Conservation (phyloP, 2,113 vertebrate genomes). For the Gopherus flavomarginatus region DNA sequence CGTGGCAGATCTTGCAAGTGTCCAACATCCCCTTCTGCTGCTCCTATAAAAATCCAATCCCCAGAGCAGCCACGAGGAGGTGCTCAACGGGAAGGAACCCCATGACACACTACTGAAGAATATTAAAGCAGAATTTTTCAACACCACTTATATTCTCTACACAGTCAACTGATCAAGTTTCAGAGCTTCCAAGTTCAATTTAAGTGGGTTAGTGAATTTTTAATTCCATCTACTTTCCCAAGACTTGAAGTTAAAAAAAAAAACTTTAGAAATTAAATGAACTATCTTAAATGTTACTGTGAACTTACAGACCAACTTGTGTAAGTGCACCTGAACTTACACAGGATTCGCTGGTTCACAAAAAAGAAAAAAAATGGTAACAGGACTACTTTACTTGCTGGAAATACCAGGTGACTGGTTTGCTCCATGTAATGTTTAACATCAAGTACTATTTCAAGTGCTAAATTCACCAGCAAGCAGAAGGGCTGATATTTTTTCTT, state of each 20-base stretch:
- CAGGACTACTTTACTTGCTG: too few species aligned
- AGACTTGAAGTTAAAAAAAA: background rate
- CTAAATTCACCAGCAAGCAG: background rate
- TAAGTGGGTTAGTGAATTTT: background rate
- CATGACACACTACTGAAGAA: background rate
- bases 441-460: background rate
- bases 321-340: background rate
- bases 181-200: background rate
- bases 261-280: background rate
- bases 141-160: background rate
- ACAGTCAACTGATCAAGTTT: background rate
- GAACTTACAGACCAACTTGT: background rate
- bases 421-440: background rate
- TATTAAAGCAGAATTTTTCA: background rate
- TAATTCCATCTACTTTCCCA: background rate
- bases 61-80: background rate
- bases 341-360: background rate
- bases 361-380: background rate
- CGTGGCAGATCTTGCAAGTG: background rate
- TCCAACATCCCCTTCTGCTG: background rate
- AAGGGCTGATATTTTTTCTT: background rate
- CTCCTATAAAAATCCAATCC: background rate
- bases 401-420: background rate
- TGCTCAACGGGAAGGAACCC: background rate
- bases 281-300: background rate